phyloP scores from a whole-genome alignment of 2,113 vertebrate genomes.

The Pluvialis apricaria region DNA sequence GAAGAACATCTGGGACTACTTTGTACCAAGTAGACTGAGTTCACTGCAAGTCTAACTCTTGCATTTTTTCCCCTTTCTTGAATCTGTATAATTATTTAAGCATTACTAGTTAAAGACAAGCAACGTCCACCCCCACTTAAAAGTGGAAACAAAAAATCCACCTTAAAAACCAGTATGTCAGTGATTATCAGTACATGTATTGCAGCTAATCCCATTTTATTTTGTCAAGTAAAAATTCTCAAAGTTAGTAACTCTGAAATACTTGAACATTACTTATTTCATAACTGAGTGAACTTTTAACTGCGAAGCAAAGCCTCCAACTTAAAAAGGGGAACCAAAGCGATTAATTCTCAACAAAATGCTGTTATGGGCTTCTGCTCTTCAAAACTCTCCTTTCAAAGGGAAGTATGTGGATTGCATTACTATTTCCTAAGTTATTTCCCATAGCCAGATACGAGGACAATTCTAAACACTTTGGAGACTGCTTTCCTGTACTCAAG shows the following conservation, averaged over 20 bases:
- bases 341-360: neutral
- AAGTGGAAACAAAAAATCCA: neutral
- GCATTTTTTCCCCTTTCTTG: neutral
- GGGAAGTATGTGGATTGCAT: neutral
- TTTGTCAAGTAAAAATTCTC: neutral
- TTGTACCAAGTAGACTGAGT: neutral
- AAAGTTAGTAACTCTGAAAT: neutral
- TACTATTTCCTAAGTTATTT: neutral
- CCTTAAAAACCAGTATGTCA: neutral
- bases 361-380: neutral
- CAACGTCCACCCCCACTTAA: neutral
- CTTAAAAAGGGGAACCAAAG: neutral
- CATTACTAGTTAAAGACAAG: neutral
- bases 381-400: neutral
- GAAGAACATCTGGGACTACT: constrained; percentile 25
- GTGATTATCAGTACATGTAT: neutral
- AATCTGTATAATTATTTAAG: neutral
- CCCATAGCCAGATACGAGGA: neutral
- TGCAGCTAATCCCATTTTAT: neutral
- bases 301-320: neutral
- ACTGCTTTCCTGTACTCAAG: neutral
- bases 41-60: neutral
- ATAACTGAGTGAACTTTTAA: neutral
- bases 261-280: neutral
- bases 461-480: neutral